Evolutionary conservation across 2,113 vertebrate genomes (phyloP), one percentile per base, ranked within the genome.

Genomic region (Perccottus glenii): DNA sequence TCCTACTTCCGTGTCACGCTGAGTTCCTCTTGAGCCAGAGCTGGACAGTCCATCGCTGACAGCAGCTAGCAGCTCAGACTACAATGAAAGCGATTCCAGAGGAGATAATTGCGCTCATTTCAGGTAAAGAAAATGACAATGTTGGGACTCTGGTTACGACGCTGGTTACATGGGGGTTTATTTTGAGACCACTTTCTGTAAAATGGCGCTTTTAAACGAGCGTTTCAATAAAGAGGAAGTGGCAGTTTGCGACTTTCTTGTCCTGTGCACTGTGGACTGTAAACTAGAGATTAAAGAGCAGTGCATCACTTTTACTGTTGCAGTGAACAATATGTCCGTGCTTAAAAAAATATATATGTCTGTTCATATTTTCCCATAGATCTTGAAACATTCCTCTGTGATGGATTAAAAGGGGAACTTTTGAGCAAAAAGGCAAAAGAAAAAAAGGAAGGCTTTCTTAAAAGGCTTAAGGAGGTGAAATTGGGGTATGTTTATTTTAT

Each of bases 391-490:
- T 99, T 94, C 90, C 80, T 98, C 80, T 88, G 67, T 14, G 94
- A 96, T 70, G 88, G 82, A 1, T 78, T 98, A 60, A 98, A 93
- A 91, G 95, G 92, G 57, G 98, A 99, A 89, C 95, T 84, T 90
- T 86, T 99, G 70, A 95, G 95, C 69, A 98, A 96, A 92, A 97
- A 92, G 92, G 93, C 92, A 43, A 98, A 97, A 80, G 97, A 99
- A 65, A 97, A 89, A 85, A 94, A 68, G 48, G 96, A 98, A 55
- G 65, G 53, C 40, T 91, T 98, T 81, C 89, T 96, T 82, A 97
- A 92, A 88, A 93, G 95, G 77, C 94, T 98, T 77, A 96, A 95
- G 84, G 95, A 96, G 65, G 74, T 97, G 67, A 97, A 95, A 70
- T 64, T 85, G 64, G 38, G 74, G 84, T 89, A 4, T 11, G 10